Evolutionary conservation across 2,888 invertebrate genomes (phyloP).

Genomic region (Mythimna ferrago): DNA sequence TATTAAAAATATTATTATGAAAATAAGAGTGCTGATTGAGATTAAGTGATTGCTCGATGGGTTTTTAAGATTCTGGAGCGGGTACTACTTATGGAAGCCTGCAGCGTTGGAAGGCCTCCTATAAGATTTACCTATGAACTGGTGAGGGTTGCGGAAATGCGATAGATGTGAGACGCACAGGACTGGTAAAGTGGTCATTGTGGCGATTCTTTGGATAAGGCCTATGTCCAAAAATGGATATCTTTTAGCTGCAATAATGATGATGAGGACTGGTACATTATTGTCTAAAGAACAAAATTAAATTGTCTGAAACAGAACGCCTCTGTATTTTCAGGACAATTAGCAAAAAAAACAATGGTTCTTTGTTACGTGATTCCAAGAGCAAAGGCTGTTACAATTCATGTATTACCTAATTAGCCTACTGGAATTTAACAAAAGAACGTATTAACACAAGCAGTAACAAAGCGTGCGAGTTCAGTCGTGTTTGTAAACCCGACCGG

Average conservation of each 20-base stretch:
- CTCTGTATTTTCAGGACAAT: neutral
- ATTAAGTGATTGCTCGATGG: too few species aligned
- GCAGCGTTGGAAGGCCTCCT: neutral
- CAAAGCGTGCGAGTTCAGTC: constrained; percentile 67
- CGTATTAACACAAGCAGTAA: constrained; percentile 62
- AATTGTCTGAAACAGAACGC: neutral
- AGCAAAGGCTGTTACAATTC: constrained; percentile 36
- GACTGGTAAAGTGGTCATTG: too few species aligned
- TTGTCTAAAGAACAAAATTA: neutral
- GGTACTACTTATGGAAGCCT: too few species aligned
- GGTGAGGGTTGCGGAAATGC: too few species aligned
- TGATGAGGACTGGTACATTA: too few species aligned
- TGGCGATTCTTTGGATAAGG: too few species aligned
- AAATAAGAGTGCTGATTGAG: neutral
- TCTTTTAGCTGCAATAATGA: too few species aligned
- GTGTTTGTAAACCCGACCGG: constrained; percentile 73
- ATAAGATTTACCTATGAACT: too few species aligned
- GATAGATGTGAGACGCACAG: too few species aligned
- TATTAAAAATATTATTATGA: neutral
- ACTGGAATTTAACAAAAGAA: constrained; percentile 59
- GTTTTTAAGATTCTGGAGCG: too few species aligned
- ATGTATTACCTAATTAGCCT: constrained; percentile 57
- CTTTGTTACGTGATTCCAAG: constrained; percentile 32
- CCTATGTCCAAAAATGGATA: too few species aligned
- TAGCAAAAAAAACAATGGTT: constrained; percentile 23